Percentiles rank a stretch among this genome's conserved stretches.
Evolutionary conservation across 2,113 vertebrate species (phyloP).

Genomic region (Psettodes erumei): DNA sequence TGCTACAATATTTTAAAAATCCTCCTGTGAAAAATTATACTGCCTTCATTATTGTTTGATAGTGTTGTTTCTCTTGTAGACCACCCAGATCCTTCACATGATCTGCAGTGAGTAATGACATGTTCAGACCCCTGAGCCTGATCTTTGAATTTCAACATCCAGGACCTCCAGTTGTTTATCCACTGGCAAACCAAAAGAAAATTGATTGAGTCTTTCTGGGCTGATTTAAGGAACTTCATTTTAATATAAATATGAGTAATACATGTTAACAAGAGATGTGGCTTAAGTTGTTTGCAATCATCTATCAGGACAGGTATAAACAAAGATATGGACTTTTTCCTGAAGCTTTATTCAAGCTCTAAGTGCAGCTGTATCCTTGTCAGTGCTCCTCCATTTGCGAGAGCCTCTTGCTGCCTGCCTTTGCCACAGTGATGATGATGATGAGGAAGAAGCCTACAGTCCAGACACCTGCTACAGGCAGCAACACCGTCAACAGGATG

Average conservation of each 20-base stretch:
- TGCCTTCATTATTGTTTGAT: background rate
- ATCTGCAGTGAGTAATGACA: too few species aligned
- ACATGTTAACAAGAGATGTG: too few species aligned
- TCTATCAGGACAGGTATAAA: background rate
- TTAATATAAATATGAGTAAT: too few species aligned
- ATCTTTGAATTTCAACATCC: too few species aligned
- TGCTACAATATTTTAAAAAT: background rate
- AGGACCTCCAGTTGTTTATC: too few species aligned
- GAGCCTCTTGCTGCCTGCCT: constrained; percentile 65
- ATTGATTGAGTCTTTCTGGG: too few species aligned
- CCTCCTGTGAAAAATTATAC: background rate
- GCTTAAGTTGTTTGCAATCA: background rate
- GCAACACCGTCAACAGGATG: constrained; percentile 54
- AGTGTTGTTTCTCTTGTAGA: too few species aligned
- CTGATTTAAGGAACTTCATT: background rate
- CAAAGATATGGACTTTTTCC: background rate
- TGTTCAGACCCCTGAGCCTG: too few species aligned
- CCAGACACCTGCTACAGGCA: constrained; percentile 74
- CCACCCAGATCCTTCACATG: too few species aligned
- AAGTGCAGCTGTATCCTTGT: background rate
- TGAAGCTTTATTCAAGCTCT: constrained; percentile 46
- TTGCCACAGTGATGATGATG: constrained; percentile 74
- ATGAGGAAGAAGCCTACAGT: constrained; percentile 74
- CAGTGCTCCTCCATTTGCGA: background rate
- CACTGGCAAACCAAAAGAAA: too few species aligned